A percentile compares a stretch with the other conserved stretches of the same genome.
Evolutionary conservation across 2,113 vertebrate species (phyloP).

Genomic region (Plotosus lineatus): DNA sequence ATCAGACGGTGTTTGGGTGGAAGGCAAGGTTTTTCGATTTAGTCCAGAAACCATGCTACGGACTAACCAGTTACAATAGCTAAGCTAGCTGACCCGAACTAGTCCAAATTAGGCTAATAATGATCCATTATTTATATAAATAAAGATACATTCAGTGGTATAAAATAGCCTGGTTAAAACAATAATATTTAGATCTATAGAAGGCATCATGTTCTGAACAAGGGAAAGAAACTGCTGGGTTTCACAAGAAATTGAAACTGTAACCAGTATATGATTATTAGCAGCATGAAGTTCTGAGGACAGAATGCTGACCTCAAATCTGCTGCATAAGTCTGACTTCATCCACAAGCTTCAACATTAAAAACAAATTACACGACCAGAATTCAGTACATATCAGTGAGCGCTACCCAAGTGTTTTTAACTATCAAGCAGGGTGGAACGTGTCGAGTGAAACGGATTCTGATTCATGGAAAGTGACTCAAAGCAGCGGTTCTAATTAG

Average conservation of each 20-base stretch:
- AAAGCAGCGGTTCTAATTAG: neutral
- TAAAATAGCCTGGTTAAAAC: too few relatives aligned
- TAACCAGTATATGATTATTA: neutral
- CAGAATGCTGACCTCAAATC: neutral
- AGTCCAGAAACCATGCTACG: too few relatives aligned
- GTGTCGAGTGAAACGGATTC: neutral
- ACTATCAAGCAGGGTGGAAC: neutral
- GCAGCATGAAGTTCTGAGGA: neutral
- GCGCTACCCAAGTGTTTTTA: neutral
- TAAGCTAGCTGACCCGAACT: too few relatives aligned
- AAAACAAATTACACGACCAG: neutral
- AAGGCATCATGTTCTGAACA: too few relatives aligned
- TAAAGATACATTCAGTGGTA: too few relatives aligned
- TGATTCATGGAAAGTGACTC: neutral
- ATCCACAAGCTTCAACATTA: neutral
- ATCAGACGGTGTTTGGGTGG: too few relatives aligned
- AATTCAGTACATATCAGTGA: neutral
- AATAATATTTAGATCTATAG: too few relatives aligned
- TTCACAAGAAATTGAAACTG: neutral
- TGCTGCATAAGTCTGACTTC: neutral
- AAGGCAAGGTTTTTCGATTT: too few relatives aligned
- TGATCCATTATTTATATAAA: too few relatives aligned
- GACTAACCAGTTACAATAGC: too few relatives aligned
- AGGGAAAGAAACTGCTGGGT: neutral
- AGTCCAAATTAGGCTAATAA: too few relatives aligned